Percentiles rank a stretch among this genome's conserved stretches.
Conservation (phyloP, 2,888 invertebrate species). For the Rhingia rostrata region DNA sequence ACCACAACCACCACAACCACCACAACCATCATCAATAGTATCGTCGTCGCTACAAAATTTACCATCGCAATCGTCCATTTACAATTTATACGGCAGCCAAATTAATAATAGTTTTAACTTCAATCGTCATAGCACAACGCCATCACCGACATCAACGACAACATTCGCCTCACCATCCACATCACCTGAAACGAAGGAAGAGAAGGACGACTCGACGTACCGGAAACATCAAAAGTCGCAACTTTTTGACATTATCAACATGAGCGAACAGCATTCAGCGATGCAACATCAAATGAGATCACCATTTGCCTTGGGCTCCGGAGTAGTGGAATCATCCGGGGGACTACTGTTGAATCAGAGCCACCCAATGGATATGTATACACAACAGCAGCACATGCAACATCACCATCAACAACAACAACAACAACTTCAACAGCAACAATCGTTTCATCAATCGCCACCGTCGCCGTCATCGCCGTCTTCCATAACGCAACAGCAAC, state of each 20-base stretch:
- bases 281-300: constrained; percentile 74
- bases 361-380: constrained; percentile 78
- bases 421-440: constrained; percentile 52
- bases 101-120: constrained; percentile 74
- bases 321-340: constrained; percentile 58
- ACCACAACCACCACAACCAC: constrained; percentile 68
- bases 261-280: constrained; percentile 71
- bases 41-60: constrained; percentile 73
- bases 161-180: constrained; percentile 64
- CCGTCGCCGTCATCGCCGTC: constrained; percentile 77
- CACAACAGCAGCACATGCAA: constrained; percentile 76
- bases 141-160: constrained; percentile 72
- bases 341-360: constrained; percentile 60
- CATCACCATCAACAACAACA: constrained; percentile 69
- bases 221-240: constrained; percentile 22
- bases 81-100: constrained; percentile 72
- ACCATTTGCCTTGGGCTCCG: constrained; percentile 64
- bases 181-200: constrained; percentile 45
- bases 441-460: constrained; percentile 69
- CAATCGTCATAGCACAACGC: constrained; percentile 74
- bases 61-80: constrained; percentile 74
- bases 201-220: constrained; percentile 51
- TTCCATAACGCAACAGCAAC: constrained; percentile 73
- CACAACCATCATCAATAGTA: constrained; percentile 74
- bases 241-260: constrained; percentile 51